Evolutionary conservation across 2,888 invertebrate genomes (phyloP), one percentile per base, ranked within the genome.

Genomic region (Polymixis flavicincta): DNA sequence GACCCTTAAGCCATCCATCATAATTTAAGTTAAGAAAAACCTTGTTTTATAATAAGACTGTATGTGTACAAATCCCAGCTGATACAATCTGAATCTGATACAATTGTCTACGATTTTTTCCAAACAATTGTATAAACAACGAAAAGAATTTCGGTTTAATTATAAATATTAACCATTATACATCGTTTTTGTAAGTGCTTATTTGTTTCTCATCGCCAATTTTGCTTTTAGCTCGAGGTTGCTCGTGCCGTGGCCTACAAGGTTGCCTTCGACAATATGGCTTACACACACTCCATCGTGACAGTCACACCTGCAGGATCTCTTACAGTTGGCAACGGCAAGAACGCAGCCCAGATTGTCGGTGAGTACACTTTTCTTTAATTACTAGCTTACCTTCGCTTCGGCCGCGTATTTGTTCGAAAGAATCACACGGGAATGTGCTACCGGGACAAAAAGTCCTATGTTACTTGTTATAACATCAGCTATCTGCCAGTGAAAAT

Each of bases 231-330:
- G 93, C 5, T 91, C 14, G 89, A 91, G 32, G 63, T 84, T 0
- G 28, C 90, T 22, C 90, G 90, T 17, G 80, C 89, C 0, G 48
- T 82, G 0, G 66, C 89, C 0, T 91, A 86, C 84, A 83, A 74
- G 54, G 78, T 88, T 0, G 54, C 97, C 1, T 97, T 97, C 85
- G 94, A 96, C 50, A 96, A 97, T 87, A 94, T 97, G 66, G 97
- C 97, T 17, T 95, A 97, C 76, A 94, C 97, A 0, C 94, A 97
- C 80, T 97, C 98, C 78, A 92, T 98, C 68, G 93, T 98, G 75
- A 97, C 97, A 0, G 97, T 97, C 50, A 96, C 97, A 1, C 95
- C 97, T 0, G 95, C 17, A 9, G 80, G 65, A n/a, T 9, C 95
- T 1, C 90, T 98, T 65, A 90, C 93, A 55, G 92, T 97, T 28